phyloP scores from a whole-genome alignment of 2,888 invertebrate genomes.

The Limenitis camilla region DNA sequence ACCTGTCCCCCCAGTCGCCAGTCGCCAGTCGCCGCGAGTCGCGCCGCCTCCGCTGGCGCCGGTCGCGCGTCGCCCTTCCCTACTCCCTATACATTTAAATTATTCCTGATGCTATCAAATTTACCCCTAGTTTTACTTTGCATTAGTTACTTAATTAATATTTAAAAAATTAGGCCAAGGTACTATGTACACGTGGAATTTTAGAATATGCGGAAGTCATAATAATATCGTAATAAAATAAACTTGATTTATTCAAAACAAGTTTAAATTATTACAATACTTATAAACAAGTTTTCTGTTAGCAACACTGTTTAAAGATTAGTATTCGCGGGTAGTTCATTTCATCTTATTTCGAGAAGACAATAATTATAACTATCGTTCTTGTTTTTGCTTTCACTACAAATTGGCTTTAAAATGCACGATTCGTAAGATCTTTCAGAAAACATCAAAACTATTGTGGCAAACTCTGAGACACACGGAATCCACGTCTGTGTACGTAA shows the following conservation, averaged over 20 bases:
- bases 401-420: no score
- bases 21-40: slow-evolving; percentile 25
- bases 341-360: no score
- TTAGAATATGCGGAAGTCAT: not conserved
- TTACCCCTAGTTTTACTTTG: slow-evolving; percentile 27
- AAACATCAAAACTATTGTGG: no score
- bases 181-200: slow-evolving; percentile 1
- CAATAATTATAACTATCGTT: no score
- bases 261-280: not conserved
- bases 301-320: no score
- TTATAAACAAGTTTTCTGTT: no score
- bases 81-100: slow-evolving; percentile 28
- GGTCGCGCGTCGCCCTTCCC: slow-evolving; percentile 28
- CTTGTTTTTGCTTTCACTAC: no score
- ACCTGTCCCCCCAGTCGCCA: slow-evolving; percentile 15
- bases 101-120: slow-evolving; percentile 31
- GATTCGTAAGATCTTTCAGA: no score
- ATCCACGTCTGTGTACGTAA: no score
- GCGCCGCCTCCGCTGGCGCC: slow-evolving; percentile 26
- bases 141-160: slow-evolving; percentile 18
- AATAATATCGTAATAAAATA: not conserved
- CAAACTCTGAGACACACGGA: no score
- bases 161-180: slow-evolving; percentile 17
- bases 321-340: no score
- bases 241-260: not conserved